These are phyloP conservation scores for Orthosia gothica DNA, from an alignment of 2,888 invertebrate genomes.

Conservation along the genomic window DNA sequence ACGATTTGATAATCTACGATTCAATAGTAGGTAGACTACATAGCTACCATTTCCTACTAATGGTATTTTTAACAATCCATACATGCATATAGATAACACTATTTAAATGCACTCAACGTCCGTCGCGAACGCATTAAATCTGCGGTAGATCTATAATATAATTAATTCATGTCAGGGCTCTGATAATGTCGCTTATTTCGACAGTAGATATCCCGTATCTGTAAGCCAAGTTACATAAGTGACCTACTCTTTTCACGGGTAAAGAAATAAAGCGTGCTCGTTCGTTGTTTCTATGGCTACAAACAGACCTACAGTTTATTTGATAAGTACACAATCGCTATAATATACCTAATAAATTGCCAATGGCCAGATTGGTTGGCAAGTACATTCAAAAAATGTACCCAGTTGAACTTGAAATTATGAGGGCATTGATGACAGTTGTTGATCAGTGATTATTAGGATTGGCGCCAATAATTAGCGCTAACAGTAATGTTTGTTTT, in stretches of 20 bases:
- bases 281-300: background rate
- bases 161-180: conserved; percentile 66
- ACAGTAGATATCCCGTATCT: conserved; percentile 40
- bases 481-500: conserved; percentile 25
- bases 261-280: conserved; percentile 1
- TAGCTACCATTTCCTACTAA: conserved; percentile 14
- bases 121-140: conserved; percentile 46
- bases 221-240: conserved; percentile 46
- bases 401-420: conserved; percentile 20
- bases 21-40: no score
- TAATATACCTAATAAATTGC: background rate
- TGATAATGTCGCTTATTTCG: conserved; percentile 56
- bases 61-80: conserved; percentile 40
- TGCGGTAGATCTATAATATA: conserved; percentile 60
- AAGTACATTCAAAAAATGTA: background rate
- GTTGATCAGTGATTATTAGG: conserved; percentile 19
- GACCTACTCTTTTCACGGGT: conserved; percentile 46
- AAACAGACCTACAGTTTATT: background rate
- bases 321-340: background rate
- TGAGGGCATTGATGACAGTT: conserved; percentile 30
- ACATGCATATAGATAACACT: conserved; percentile 20
- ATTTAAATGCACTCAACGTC: conserved; percentile 47
- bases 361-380: conserved; percentile 29
- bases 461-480: conserved; percentile 45
- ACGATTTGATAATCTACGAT: no score